phyloP scores from a whole-genome alignment of 2,888 invertebrate species.

The Camponotus fellah region DNA sequence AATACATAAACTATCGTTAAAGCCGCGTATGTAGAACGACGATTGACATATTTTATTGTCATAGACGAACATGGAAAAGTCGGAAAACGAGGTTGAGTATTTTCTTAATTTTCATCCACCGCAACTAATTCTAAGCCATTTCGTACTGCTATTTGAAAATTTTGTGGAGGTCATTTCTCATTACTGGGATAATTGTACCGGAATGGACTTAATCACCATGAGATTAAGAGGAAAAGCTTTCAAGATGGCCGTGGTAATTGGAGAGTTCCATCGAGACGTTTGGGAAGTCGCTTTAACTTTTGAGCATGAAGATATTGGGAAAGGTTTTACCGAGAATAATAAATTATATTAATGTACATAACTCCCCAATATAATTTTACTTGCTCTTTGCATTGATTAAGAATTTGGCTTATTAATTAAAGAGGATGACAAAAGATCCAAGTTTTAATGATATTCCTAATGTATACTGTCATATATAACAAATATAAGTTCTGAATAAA shows the following conservation, averaged over 20 bases:
- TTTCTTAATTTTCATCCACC: constrained; percentile 7
- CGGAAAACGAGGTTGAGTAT: constrained; percentile 15
- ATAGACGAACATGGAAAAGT: too few relatives aligned
- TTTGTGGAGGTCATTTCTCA: constrained; percentile 41
- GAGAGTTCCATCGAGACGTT: constrained; percentile 28
- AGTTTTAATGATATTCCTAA: constrained; percentile 13
- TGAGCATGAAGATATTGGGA: constrained; percentile 23
- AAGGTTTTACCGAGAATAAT: constrained; percentile 11
- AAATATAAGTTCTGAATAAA: not conserved
- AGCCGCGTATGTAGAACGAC: not conserved
- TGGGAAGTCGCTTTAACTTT: not conserved
- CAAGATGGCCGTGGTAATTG: constrained; percentile 32
- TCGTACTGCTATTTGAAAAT: not conserved
- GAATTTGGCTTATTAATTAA: constrained; percentile 21
- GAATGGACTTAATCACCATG: constrained; percentile 23
- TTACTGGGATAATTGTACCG: constrained; percentile 16
- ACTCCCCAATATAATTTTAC: not conserved
- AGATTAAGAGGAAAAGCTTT: constrained; percentile 55
- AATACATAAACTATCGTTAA: not conserved
- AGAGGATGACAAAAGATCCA: not conserved
- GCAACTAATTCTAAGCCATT: not conserved
- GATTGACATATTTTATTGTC: not conserved
- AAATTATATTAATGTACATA: constrained; percentile 23
- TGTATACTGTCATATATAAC: not conserved
- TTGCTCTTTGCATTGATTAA: constrained; percentile 12